Base-by-base conservation (phyloP, 2,113 vertebrate genomes). In the Daboia siamensis region DNA sequence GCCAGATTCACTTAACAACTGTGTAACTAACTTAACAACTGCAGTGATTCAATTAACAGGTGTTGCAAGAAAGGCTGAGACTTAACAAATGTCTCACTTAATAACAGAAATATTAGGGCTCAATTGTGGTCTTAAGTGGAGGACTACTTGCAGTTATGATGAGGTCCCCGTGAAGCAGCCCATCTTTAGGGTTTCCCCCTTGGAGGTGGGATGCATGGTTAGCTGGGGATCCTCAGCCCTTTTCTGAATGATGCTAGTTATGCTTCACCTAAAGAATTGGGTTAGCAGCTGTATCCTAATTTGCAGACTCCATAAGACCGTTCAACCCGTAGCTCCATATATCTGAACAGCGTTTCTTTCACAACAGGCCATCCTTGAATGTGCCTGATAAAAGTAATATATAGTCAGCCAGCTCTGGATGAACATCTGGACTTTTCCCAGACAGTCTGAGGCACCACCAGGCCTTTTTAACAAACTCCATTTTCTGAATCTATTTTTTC, bases 401-500 rank as follows among this genome's bases (percentile, higher is more conserved):
- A 87, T n/a, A 54, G 15, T 87, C 51, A 54, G 29, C 29, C 44
- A 55, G 26, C 20, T 87, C 48, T 52, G 86, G 48, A n/a, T 89
- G 56, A 59, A 89, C 57, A 64, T 64, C 59, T 55, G 39, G 74
- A 86, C 33, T 80, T 21, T n/a, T 51, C 39, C 46, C 52, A 90
- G 85, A 91, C 59, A 88, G 59, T 26, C 59, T 17, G 10, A 46
- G 51, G 91, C 48, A 44, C 59, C 48, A 44, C 86, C n/a, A 39
- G 57, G 7, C 29, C 86, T 74, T 92, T 88, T 44, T 17, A 92
- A 39, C 86, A 88, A 74, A 80, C 33, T 46, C 87, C 69, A 51
- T 88, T 88, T 92, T 69, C 24, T 80, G 26, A 80, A 46, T 80
- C 61, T 56, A 29, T 74, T 91, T 91, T 93, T 95, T 80, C 23